A percentile compares a stretch with the other conserved stretches of the same genome.
Conservation (phyloP, 2,888 invertebrate species). For the Parelbella ahira region DNA sequence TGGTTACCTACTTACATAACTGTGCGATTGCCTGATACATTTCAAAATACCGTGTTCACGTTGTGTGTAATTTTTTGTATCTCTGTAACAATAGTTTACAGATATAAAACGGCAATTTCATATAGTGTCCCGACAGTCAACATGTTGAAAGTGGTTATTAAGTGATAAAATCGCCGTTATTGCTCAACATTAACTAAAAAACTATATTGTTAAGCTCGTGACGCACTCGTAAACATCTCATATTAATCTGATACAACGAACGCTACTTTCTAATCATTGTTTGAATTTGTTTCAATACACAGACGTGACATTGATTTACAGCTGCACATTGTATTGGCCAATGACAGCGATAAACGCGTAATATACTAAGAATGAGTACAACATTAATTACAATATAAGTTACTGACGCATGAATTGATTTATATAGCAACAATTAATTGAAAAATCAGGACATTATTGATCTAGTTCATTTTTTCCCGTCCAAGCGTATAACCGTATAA, state of each 20-base stretch:
- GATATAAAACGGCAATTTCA: background rate
- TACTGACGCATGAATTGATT: slow-evolving; percentile 40
- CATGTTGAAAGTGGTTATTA: slow-evolving; percentile 47
- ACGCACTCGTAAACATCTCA: slow-evolving; percentile 37
- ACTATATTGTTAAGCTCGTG: slow-evolving; percentile 44
- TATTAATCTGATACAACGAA: slow-evolving; percentile 42
- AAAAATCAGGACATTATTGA: slow-evolving; percentile 44
- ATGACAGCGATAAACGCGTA: slow-evolving; percentile 31
- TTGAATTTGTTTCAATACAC: slow-evolving; percentile 33
- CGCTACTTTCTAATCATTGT: slow-evolving; percentile 65
- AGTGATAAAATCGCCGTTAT: slow-evolving; percentile 53
- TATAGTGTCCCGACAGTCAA: slow-evolving; percentile 37
- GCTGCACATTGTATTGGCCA: slow-evolving; percentile 31
- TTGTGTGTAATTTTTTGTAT: too few species aligned
- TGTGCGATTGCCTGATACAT: too few species aligned
- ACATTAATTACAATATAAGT: slow-evolving; percentile 42
- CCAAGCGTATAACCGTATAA: slow-evolving; percentile 4
- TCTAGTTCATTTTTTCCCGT: slow-evolving; percentile 20
- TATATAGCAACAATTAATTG: slow-evolving; percentile 43
- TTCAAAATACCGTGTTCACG: too few species aligned
- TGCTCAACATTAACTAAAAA: slow-evolving; percentile 25
- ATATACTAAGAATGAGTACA: slow-evolving; percentile 22
- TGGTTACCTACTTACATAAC: too few species aligned
- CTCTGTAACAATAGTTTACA: too few species aligned
- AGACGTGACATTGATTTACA: slow-evolving; percentile 47